Evolutionary conservation across 2,113 vertebrate species (phyloP), one percentile per base, ranked within the genome.

Genomic region (Ciconia boyciana): DNA sequence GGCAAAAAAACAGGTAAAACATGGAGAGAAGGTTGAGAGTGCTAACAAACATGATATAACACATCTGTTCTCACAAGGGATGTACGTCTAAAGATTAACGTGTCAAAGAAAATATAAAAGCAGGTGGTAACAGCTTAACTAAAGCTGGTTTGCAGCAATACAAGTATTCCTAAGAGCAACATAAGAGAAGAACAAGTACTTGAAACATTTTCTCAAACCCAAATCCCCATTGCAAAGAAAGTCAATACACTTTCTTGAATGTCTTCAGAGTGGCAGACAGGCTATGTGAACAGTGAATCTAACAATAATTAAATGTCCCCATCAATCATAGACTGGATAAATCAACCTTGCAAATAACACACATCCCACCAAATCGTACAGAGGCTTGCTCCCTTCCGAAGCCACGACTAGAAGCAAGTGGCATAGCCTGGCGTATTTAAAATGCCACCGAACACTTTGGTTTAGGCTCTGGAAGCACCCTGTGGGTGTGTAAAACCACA

Each of bases 101-200:
- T 97, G 98, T 98, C 98, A 98, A 97, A 96, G 92, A 94, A 97
- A 97, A 98, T 95, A 98, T 96, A 98, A 97, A 97, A 97, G 96
- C 97, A 97, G 97, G 97, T 96, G 97, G 97, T 97, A 98, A 97
- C 97, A 97, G 97, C 97, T 97, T 97, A 96, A 97, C 96, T 92
- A 97, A 97, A 89, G 97, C 96, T 74, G 68, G 97, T 97, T 97
- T 96, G 94, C 95, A 81, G 93, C 29, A 89, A 94, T 51, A 86
- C 96, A 95, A 41, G 77, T 97, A 97, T 98, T 98, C 98, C 98
- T 98, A 93, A 89, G 97, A 98, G 97, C 97, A 94, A 88, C 94
- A 96, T 97, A 97, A 97, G 96, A 96, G 96, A 96, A 93, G 95
- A 97, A 93, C 95, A 96, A 96, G 95, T 51, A 54, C 92, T 96